phyloP scores from a whole-genome alignment of 1,140 invertebrate genomes.

The Drosophila ogumai region DNA sequence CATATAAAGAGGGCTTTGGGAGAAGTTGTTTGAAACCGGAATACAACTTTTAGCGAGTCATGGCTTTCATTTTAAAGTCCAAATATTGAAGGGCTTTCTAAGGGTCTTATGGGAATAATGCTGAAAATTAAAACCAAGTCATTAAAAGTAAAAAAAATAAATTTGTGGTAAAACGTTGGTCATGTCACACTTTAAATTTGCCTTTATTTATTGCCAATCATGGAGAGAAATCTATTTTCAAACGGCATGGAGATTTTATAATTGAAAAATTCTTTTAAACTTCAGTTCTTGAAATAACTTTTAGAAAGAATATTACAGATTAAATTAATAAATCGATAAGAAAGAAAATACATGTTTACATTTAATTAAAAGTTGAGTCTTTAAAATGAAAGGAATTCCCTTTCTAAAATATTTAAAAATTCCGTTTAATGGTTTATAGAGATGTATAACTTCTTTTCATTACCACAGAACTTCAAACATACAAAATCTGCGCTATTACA shows the following conservation, averaged over 20 bases:
- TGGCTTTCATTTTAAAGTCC: neutral
- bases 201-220: neutral
- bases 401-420: too few relatives aligned
- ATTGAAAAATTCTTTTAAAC: conserved; percentile 4
- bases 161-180: neutral
- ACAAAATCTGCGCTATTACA: neutral
- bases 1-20: conserved; percentile 16
- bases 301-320: neutral
- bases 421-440: neutral
- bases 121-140: conserved; percentile 7
- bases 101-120: neutral
- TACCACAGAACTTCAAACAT: neutral
- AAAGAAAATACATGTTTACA: neutral
- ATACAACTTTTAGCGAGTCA: conserved; percentile 2
- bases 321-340: neutral
- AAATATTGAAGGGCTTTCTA: conserved; percentile 1
- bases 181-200: neutral
- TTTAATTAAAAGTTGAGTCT: neutral
- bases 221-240: neutral
- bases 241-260: too few relatives aligned
- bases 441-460: neutral
- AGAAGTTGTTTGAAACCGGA: neutral
- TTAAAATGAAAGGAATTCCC: neutral
- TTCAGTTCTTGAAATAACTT: neutral
- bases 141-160: neutral